phyloP scores from a whole-genome alignment of 2,113 vertebrate species.

The Trematocara unimaculatum region DNA sequence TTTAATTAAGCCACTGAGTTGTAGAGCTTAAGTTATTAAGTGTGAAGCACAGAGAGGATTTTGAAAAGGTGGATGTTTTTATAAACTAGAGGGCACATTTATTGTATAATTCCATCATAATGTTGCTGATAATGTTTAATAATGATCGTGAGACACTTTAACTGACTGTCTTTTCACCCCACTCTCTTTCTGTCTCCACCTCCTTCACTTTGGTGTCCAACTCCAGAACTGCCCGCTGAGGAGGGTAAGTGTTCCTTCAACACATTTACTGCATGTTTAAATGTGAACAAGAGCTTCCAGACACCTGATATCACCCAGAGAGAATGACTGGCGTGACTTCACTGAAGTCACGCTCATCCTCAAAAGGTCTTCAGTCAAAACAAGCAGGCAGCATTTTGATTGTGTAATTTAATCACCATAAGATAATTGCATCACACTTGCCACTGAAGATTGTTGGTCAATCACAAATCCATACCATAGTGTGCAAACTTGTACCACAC shows the following conservation, averaged over 20 bases:
- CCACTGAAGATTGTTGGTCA: neutral
- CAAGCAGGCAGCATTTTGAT: neutral
- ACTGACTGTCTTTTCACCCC: neutral
- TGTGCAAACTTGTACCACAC: neutral
- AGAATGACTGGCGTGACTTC: neutral
- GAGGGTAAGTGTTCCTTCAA: conserved; percentile 66
- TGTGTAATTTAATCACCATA: neutral
- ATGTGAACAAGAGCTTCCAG: neutral
- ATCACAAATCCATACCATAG: neutral
- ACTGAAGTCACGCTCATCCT: neutral
- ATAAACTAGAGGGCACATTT: neutral
- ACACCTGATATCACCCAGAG: neutral
- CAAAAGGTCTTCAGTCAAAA: neutral
- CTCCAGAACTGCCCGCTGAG: conserved; percentile 76
- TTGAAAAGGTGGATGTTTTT: neutral
- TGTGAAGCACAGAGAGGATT: neutral
- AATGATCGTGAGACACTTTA: neutral
- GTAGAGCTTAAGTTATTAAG: neutral
- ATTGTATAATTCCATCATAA: neutral
- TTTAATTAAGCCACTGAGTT: neutral
- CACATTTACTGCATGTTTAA: neutral
- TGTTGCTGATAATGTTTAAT: neutral
- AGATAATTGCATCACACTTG: neutral
- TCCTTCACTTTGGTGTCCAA: neutral
- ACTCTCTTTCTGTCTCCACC: neutral